phyloP scores from a whole-genome alignment of 2,888 invertebrate genomes.

The Zeuzera pyrina region DNA sequence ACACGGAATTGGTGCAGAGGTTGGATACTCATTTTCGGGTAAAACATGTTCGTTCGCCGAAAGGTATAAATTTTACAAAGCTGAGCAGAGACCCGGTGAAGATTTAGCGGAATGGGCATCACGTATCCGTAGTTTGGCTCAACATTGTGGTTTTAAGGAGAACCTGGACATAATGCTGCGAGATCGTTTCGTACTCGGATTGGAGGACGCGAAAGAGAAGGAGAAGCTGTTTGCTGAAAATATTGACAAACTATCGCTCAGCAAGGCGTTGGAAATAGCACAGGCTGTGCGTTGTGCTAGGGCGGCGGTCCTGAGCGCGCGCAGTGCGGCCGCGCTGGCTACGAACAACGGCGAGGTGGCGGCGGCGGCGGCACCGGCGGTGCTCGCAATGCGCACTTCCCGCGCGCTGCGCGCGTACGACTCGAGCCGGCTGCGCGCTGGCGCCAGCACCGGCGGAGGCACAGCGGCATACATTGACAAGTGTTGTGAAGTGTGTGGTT shows the following conservation, averaged over 20 bases:
- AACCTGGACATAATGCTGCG: slow-evolving; percentile 10
- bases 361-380: no score
- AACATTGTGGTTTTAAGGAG: slow-evolving; percentile 8
- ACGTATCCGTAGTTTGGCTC: slow-evolving; percentile 11
- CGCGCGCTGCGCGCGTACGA: background rate
- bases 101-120: slow-evolving; percentile 14
- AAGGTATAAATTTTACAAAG: slow-evolving; percentile 13
- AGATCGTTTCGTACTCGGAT: slow-evolving; percentile 15
- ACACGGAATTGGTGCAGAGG: slow-evolving; percentile 4
- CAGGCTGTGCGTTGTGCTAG: slow-evolving; percentile 11
- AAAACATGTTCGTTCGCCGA: slow-evolving; percentile 11
- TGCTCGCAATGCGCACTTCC: no score
- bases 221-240: slow-evolving; percentile 13
- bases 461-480: slow-evolving; percentile 2
- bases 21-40: slow-evolving; percentile 11
- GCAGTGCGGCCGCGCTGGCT: background rate
- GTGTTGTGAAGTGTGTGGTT: slow-evolving; percentile 7
- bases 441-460: no score
- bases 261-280: slow-evolving; percentile 13
- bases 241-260: slow-evolving; percentile 8
- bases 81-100: slow-evolving; percentile 15
- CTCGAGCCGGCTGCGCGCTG: background rate
- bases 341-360: no score
- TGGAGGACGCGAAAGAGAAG: slow-evolving; percentile 12
- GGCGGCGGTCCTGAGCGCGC: slow-evolving; percentile 1